Evolutionary conservation across 2,888 invertebrate species (phyloP).

Genomic region (Agonopterix heracliana): DNA sequence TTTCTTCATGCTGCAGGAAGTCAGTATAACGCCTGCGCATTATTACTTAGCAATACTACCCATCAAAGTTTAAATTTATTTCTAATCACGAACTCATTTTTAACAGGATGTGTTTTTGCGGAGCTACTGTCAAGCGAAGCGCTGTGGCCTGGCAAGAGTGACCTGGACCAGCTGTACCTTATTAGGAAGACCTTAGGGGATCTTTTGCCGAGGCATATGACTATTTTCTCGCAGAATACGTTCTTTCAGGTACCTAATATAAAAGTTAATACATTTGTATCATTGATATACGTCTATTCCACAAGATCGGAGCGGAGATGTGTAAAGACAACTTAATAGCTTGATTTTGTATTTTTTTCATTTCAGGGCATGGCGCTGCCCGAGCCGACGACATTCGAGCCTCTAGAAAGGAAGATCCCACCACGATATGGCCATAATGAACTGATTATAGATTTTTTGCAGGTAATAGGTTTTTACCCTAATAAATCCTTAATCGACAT

Average conservation of each 20-base stretch:
- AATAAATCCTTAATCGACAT: too few relatives aligned
- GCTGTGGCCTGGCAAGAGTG: slow-evolving; percentile 98
- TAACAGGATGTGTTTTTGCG: slow-evolving; percentile 88
- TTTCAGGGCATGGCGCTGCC: slow-evolving; percentile 95
- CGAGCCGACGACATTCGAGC: slow-evolving; percentile 89
- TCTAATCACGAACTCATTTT: neutral
- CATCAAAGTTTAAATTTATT: neutral
- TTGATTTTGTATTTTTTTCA: slow-evolving; percentile 1
- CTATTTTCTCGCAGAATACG: slow-evolving; percentile 96
- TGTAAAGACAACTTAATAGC: neutral
- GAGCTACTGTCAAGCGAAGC: slow-evolving; percentile 93
- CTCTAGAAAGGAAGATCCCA: slow-evolving; percentile 91
- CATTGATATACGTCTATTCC: neutral
- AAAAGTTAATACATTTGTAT: neutral
- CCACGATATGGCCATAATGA: slow-evolving; percentile 80
- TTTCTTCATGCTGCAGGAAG: neutral
- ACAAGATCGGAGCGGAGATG: too few relatives aligned
- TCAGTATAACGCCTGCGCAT: neutral
- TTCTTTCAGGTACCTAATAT: slow-evolving; percentile 78
- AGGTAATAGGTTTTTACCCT: slow-evolving; percentile 72
- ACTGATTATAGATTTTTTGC: slow-evolving; percentile 88
- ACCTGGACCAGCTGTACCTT: slow-evolving; percentile 97
- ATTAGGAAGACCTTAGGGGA: slow-evolving; percentile 97
- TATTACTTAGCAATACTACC: neutral
- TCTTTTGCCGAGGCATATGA: slow-evolving; percentile 94